Conservation (phyloP, 2,888 invertebrate species). For the Oligia fasciuncula region DNA sequence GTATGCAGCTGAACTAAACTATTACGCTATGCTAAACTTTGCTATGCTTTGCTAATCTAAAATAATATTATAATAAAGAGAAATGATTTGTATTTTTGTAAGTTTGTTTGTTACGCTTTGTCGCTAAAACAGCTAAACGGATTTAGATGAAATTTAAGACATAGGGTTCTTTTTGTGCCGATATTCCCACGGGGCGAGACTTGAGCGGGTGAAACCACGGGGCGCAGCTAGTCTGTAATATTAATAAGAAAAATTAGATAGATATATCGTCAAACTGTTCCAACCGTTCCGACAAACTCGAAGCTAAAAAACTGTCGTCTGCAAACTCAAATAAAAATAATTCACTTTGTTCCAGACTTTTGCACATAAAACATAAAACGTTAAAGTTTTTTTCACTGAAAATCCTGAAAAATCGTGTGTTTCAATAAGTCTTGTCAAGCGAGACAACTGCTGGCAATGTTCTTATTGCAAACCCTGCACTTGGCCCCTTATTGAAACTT, state of each 20-base stretch:
- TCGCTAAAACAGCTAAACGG: background rate
- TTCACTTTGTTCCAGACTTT: slow-evolving; percentile 59
- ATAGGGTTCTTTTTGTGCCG: background rate
- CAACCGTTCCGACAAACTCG: slow-evolving; percentile 7
- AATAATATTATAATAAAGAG: background rate
- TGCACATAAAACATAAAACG: slow-evolving; percentile 58
- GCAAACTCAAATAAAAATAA: slow-evolving; percentile 53
- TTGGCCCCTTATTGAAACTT: slow-evolving; percentile 59
- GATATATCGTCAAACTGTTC: background rate
- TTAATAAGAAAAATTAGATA: background rate
- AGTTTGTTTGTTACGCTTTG: background rate
- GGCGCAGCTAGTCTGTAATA: slow-evolving; percentile 2
- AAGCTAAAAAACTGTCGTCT: slow-evolving; percentile 30
- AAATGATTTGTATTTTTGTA: background rate
- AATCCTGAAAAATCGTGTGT: slow-evolving; percentile 47
- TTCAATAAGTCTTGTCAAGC: slow-evolving; percentile 64
- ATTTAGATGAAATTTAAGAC: background rate
- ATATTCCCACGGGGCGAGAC: background rate
- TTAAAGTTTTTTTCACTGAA: slow-evolving; percentile 48
- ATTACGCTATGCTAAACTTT: no score
- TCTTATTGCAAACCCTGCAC: slow-evolving; percentile 61
- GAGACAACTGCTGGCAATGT: slow-evolving; percentile 54
- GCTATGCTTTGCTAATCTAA: background rate
- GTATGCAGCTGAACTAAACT: no score
- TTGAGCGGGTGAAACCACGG: background rate